Base-by-base conservation (phyloP, 2,888 invertebrate species). In the Auanema freiburgensis region DNA sequence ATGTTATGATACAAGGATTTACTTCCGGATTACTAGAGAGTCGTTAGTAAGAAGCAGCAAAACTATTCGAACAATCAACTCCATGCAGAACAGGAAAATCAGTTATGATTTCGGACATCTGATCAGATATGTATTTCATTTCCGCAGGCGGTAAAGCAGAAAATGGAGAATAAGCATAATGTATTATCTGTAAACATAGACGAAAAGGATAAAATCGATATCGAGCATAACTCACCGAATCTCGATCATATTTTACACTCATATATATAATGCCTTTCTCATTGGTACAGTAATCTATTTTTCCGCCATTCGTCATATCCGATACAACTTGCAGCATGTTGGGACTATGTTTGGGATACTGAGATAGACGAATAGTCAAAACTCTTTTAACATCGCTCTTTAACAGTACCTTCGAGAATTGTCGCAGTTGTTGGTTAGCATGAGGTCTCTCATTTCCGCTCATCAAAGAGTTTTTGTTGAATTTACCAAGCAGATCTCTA, bases 81-180 rank as follows among this genome's bases (percentile, higher is more conserved):
- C 33, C 33, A 33, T 33, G 33, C 33, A 33, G 46, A 23, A 54
- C 46, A n/a, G 61, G 61, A 23, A 61, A 55, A n/a, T 25, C 42
- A 12, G 62, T 51, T 16, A 57, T n/a, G 43, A 57, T 56, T 18
- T 62, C 57, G 18, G 62, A 56, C 42, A 41, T 57, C n/a, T 57
- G 21, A 42, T 41, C 14, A 21, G 51, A 42, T 21, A 62, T 62
- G 24, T 56, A n/a, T 23, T 51, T 46, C 44, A 62, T 56, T 33
- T 49, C 16, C 41, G 56, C 62, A 3, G 62, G 62, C 12, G 62
- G 57, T 12, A 62, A 23, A 18, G 44, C 21, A 12, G 56, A 18
- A n/a, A 51, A 23, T 1, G 62, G 62, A 44, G 62, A 62, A 14
- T 57, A 12, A 21, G 51, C 49, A 40, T 14, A 62, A 18, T 24